Percentiles rank a stretch among this genome's conserved stretches.
Conservation (phyloP, 2,797 vertebrate species). For the Diglossa cyanea region DNA sequence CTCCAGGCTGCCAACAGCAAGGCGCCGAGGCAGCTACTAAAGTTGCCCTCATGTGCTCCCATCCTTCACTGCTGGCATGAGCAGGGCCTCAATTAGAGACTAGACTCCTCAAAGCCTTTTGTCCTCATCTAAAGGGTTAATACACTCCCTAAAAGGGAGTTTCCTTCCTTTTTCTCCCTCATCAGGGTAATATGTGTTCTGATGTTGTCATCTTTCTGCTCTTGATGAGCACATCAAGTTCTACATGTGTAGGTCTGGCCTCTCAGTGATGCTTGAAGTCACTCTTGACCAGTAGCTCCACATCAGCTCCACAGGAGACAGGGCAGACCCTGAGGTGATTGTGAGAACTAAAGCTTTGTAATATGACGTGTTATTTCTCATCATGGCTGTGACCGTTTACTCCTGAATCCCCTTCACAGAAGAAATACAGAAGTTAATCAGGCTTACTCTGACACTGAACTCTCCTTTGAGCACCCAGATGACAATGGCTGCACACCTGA, state of each 20-base stretch:
- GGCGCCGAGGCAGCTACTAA: neutral
- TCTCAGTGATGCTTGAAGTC: neutral
- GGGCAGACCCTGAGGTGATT: neutral
- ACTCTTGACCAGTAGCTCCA: neutral
- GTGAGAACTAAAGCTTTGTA: neutral
- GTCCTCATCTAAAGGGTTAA: neutral
- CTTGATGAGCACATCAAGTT: neutral
- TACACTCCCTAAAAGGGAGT: neutral
- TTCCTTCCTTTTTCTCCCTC: neutral
- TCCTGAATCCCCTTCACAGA: neutral
- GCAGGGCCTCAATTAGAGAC: neutral
- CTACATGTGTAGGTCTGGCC: rapidly evolving
- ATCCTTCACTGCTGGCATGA: rapidly evolving
- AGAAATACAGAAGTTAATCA: neutral
- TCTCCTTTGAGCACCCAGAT: rapidly evolving
- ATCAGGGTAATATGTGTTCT: neutral
- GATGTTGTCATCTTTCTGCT: neutral
- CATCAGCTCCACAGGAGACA: neutral
- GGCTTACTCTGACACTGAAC: neutral
- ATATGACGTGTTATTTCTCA: neutral
- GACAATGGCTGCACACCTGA: neutral
- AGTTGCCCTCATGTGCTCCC: neutral
- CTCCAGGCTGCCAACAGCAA: neutral
- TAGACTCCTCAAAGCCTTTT: neutral
- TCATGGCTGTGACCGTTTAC: neutral